Base-by-base conservation (phyloP, 2,888 invertebrate genomes). In the Drosophila sordidula region DNA sequence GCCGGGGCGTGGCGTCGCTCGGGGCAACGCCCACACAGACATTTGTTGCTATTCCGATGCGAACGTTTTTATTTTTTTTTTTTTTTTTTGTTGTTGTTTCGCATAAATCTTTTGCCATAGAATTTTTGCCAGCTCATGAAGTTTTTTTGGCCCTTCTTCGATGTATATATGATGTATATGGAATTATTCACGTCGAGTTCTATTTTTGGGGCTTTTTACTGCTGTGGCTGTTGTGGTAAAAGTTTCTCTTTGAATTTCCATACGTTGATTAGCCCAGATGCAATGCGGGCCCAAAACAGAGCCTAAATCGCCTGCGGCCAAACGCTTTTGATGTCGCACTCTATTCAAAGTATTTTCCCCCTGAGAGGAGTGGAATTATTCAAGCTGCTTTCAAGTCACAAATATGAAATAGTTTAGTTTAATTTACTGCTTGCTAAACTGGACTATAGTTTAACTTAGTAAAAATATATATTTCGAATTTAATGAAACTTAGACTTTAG, bases 81-180 rank as follows among this genome's bases (percentile, higher is more conserved):
- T 18, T 1, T 18, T 18, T 18, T 18, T 18, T 18, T 18, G 18
- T 18, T n/a, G n/a, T 1, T 18, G 9, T 46, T 73, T 71, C 59
- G 57, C 61, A 58, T 29, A 70, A 70, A 70, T 57, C 61, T 65
- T 70, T 52, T 51, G 51, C 51, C 25, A 46, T n/a, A 34, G 41
- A 51, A 67, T 54, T 45, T 65, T 52, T 32, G 55, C 45, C 54
- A 47, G 50, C 41, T 45, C 34, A 63, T 64, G 39, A 39, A 50
- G 39, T 42, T 46, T 42, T 46, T 65, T 45, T 44, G 36, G 41
- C 41, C 34, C 41, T 34, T 34, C 32, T 39, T 22, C 51, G 16
- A 61, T 68, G 5, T 34, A 34, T 12, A 34, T 34, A 34, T 12
- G 34, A 34, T 34, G 12, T 32, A 12, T 34, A 34, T 12, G 34